Evolutionary conservation across 2,888 invertebrate genomes (phyloP).

Genomic region (Epistrophe eligans): DNA sequence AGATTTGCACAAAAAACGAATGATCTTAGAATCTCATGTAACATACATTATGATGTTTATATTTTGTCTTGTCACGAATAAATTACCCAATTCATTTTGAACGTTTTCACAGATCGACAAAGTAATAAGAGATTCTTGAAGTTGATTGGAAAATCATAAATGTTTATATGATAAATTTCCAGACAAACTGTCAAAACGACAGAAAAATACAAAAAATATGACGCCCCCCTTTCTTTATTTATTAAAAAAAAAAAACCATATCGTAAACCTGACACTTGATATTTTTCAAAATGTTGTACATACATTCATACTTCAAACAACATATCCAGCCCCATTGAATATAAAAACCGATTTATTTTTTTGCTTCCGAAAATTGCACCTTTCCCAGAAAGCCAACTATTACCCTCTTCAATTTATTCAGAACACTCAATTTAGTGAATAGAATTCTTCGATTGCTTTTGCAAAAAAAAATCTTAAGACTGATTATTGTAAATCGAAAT

Average conservation of each 20-base stretch:
- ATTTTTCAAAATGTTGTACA: slow-evolving; percentile 40
- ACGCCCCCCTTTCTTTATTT: slow-evolving; percentile 3
- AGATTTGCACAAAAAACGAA: neutral
- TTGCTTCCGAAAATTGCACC: slow-evolving; percentile 25
- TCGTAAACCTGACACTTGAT: slow-evolving; percentile 63
- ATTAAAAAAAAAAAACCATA: slow-evolving; percentile 1
- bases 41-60: neutral
- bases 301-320: neutral
- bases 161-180: slow-evolving; percentile 1
- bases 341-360: slow-evolving; percentile 33
- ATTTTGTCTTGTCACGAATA: slow-evolving; percentile 8
- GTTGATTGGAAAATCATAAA: slow-evolving; percentile 25
- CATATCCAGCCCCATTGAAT: slow-evolving; percentile 51
- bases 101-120: slow-evolving; percentile 1
- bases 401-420: slow-evolving; percentile 65
- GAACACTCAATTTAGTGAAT: slow-evolving; percentile 57
- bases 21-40: neutral
- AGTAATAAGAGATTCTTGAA: neutral
- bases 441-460: slow-evolving; percentile 38
- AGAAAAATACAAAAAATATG: slow-evolving; percentile 15
- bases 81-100: neutral
- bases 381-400: slow-evolving; percentile 47
- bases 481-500: slow-evolving; percentile 74
- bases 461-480: slow-evolving; percentile 35
- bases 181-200: slow-evolving; percentile 3